A percentile compares a stretch with the other conserved stretches of the same genome.
phyloP scores from a whole-genome alignment of 2,888 invertebrate genomes.

The Zhengitettix transpicula region DNA sequence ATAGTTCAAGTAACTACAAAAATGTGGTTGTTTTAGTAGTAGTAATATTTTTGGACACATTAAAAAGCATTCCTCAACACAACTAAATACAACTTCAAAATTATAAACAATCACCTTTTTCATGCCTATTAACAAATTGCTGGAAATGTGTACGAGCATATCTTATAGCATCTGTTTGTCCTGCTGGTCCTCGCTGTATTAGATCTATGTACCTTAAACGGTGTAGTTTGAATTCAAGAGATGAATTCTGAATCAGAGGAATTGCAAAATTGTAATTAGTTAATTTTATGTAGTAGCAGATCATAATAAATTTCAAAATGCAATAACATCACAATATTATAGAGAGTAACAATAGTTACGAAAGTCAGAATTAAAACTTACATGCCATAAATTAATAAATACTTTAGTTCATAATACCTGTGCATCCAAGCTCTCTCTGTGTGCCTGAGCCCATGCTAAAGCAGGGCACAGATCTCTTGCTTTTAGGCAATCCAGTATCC shows the following conservation, averaged over 20 bases:
- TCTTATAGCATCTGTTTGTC: slow-evolving; percentile 67
- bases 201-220: slow-evolving; percentile 63
- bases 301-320: too few species aligned
- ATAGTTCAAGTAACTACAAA: too few species aligned
- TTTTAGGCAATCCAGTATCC: slow-evolving; percentile 72
- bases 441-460: slow-evolving; percentile 67
- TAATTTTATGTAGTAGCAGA: too few species aligned
- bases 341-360: too few species aligned
- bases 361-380: too few species aligned
- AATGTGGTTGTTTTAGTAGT: too few species aligned
- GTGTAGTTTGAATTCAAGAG: slow-evolving; percentile 68
- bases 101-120: slow-evolving; percentile 37
- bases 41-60: background rate
- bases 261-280: too few species aligned
- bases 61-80: background rate
- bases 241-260: slow-evolving; percentile 31
- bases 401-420: slow-evolving; percentile 25
- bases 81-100: slow-evolving; percentile 2
- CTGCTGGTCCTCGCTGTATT: slow-evolving; percentile 42
- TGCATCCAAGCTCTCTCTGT: slow-evolving; percentile 51
- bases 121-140: slow-evolving; percentile 57
- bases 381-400: background rate
- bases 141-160: slow-evolving; percentile 78
- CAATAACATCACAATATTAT: too few species aligned
- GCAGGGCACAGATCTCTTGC: slow-evolving; percentile 69